Evolutionary conservation across 2,113 vertebrate species (phyloP).

Genomic region (Pseudorectes ferrugineus): DNA sequence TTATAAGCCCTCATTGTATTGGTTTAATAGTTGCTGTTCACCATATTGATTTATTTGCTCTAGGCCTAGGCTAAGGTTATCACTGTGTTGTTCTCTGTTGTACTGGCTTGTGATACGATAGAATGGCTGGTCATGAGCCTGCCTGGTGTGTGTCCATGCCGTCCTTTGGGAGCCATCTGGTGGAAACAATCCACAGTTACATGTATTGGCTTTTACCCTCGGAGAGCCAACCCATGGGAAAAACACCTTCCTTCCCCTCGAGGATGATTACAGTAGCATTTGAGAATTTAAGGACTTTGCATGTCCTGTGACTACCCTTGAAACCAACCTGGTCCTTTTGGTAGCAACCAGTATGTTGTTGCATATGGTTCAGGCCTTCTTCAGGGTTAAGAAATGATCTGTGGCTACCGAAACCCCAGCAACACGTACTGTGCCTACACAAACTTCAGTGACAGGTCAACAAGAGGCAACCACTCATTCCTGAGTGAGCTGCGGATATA

Average conservation of each 20-base stretch:
- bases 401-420: rapidly evolving
- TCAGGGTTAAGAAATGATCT: not conserved
- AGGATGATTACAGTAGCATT: not conserved
- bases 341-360: not conserved
- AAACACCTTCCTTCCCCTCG: not conserved
- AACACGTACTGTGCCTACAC: rapidly evolving
- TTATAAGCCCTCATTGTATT: not conserved
- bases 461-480: not conserved
- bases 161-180: not conserved
- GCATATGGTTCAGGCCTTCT: not conserved
- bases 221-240: not conserved
- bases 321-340: not conserved
- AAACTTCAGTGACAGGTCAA: not conserved
- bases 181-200: not conserved
- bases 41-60: not conserved
- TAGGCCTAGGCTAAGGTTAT: not conserved
- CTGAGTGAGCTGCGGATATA: not conserved
- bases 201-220: not conserved
- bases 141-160: not conserved
- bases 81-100: not conserved
- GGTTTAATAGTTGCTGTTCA: not conserved
- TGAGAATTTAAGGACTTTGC: not conserved
- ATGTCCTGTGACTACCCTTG: not conserved
- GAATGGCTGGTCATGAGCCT: not conserved
- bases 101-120: not conserved